Base-by-base conservation (phyloP, 1,140 invertebrate species). In the Nephila pilipes region DNA sequence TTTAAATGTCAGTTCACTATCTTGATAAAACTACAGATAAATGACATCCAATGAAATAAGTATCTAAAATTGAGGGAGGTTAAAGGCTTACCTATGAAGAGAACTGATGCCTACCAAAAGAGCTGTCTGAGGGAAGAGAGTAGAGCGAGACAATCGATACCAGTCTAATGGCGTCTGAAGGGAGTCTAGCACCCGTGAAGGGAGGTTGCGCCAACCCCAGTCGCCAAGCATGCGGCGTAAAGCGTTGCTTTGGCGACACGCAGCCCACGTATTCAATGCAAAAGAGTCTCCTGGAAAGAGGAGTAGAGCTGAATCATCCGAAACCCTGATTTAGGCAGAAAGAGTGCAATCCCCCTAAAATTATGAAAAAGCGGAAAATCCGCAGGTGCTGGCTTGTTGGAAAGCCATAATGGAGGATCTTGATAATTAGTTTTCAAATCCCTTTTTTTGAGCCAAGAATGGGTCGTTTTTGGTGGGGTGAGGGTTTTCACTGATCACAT, bases 301-400 rank as follows among this genome's bases (percentile, higher is more conserved):
- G 65, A 75, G 65, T 29, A 75, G 65, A 75, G 65, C 65, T 75
- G 65, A 75, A 32, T 75, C 65, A 75, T 75, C 65, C 14, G 18
- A 29, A 75, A 29, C 65, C 25, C 32, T 75, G 65, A 75, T 75
- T 75, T 75, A 75, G 29, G 65, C 65, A 75, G 65, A 75, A 75
- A 75, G 65, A 75, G 65, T 36, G 65, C 65, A 75, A 75, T 75
- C 65, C 65, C 65, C 32, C 65, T 75, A 32, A 75, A 75, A 32
- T 75, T 32, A 75, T 75, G 65, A 75, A 75, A 75, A 75, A 32
- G 65, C 25, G 65, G 65, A 75, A 75, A 75, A 18, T 75, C 65
- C 65, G 29, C 65, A 75, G 29, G 65, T 75, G 29, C 29, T 75
- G 29, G 29, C 10, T 36, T 75, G 65, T 32, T 36, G 65, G 29